Evolutionary conservation across 2,113 vertebrate genomes (phyloP), one percentile per base, ranked within the genome.

Genomic region (Phyllopteryx taeniolatus): DNA sequence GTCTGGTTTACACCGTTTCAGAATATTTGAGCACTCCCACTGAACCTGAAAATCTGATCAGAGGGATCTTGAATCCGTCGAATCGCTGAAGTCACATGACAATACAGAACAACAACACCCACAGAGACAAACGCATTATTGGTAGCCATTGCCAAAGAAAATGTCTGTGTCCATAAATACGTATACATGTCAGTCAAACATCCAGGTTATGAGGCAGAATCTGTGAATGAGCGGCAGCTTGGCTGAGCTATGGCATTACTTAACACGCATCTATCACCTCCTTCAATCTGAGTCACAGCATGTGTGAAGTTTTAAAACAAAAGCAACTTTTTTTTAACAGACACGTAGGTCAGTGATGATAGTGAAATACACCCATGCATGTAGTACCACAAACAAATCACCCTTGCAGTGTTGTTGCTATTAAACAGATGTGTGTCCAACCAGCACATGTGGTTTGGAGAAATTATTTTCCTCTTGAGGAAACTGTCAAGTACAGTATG

Each of bases 111-210:
- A 59, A 78, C 77, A 42, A 80, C 39, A 81, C 42, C 77, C 64
- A 64, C n/a, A 63, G 33, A 80, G 51, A 82, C 68, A 68, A 81
- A 84, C 70, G 74, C 71, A 83, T 79, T 83, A 87, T 60, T 64
- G 59, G n/a, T 19, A 70, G 74, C 68, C 70, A 68, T 53, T 72
- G 79, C 86, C 88, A 91, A 81, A 85, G 70, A 82, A 83, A 88
- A 76, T 78, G 71, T 79, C 82, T 80, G 54, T 72, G 69, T 79
- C 79, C 74, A 79, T 79, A 86, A 86, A 86, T 86, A 80, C 73
- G 76, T 67, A 54, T 69, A 66, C 35, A 8, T 66, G 59, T 83
- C 15, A 76, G 81, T 78, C 82, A 68, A 54, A 53, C 49, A 54
- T 68, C 49, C 67, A 39, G 67, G 49, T 51, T n/a, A 31, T 54